phyloP scores from a whole-genome alignment of 2,888 invertebrate genomes.

The Agrochola circellaris region DNA sequence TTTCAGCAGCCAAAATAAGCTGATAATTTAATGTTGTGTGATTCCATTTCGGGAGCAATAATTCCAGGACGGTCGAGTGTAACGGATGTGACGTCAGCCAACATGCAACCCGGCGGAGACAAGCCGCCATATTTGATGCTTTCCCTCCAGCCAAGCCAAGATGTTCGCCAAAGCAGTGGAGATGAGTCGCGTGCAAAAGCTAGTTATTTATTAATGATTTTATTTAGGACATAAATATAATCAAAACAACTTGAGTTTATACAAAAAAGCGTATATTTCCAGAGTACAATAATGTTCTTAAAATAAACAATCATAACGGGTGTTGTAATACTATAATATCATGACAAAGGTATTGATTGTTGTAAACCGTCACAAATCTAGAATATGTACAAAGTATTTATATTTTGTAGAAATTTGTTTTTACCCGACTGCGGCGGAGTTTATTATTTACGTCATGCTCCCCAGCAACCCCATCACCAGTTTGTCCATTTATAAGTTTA shows the following conservation, averaged over 20 bases:
- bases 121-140: neutral
- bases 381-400: neutral
- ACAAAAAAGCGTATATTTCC: slow-evolving; percentile 65
- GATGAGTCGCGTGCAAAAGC: neutral
- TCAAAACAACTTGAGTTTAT: neutral
- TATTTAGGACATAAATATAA: neutral
- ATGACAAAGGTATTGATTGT: slow-evolving; percentile 15
- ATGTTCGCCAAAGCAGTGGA: neutral
- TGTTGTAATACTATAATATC: slow-evolving; percentile 59
- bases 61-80: no score
- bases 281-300: slow-evolving; percentile 59
- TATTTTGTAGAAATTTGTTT: neutral
- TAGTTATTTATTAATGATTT: neutral
- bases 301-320: slow-evolving; percentile 41
- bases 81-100: no score
- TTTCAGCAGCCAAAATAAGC: no score
- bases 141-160: neutral
- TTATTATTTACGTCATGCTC: neutral
- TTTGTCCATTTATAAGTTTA: no score
- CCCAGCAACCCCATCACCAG: no score
- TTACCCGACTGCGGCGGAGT: neutral
- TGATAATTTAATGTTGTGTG: no score
- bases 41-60: no score
- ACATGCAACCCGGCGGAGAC: neutral
- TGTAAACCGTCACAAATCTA: slow-evolving; percentile 15